A percentile compares a stretch with the other conserved stretches of the same genome.
phyloP scores from a whole-genome alignment of 2,888 invertebrate species.

The Zelleria hepariella region DNA sequence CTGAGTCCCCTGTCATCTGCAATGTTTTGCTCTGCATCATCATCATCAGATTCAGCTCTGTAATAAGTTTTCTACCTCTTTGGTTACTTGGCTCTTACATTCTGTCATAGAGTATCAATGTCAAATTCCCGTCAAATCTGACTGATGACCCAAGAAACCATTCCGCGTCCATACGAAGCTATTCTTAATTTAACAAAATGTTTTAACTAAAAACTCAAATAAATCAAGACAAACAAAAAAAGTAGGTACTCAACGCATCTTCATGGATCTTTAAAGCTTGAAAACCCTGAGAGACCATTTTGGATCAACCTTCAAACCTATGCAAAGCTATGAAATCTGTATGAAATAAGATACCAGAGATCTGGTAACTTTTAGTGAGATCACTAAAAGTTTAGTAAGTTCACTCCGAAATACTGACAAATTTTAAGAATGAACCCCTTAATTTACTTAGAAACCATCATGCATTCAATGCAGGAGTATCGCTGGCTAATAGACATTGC shows the following conservation, averaged over 20 bases:
- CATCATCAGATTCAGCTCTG: no score
- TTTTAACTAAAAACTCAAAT: neutral
- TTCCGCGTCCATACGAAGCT: neutral
- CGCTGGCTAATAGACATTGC: conserved; percentile 52
- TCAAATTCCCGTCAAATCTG: no score
- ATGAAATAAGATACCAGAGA: neutral
- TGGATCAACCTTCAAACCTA: neutral
- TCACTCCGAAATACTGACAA: no score
- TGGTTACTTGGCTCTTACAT: no score
- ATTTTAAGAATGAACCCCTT: conserved; percentile 39
- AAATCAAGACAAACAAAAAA: neutral
- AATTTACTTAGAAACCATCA: conserved; percentile 31
- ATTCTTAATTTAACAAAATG: neutral
- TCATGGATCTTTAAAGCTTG: neutral
- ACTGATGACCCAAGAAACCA: neutral
- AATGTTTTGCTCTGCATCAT: no score
- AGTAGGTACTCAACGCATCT: neutral
- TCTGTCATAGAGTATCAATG: no score
- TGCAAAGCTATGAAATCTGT: neutral
- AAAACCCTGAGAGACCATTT: neutral
- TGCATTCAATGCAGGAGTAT: conserved; percentile 40
- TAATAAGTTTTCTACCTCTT: no score
- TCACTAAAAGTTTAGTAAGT: neutral
- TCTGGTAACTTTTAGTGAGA: neutral
- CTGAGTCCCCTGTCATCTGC: no score